These are phyloP conservation scores for Calonectris borealis DNA, from an alignment of 2,113 vertebrate species.

Conservation along the genomic window DNA sequence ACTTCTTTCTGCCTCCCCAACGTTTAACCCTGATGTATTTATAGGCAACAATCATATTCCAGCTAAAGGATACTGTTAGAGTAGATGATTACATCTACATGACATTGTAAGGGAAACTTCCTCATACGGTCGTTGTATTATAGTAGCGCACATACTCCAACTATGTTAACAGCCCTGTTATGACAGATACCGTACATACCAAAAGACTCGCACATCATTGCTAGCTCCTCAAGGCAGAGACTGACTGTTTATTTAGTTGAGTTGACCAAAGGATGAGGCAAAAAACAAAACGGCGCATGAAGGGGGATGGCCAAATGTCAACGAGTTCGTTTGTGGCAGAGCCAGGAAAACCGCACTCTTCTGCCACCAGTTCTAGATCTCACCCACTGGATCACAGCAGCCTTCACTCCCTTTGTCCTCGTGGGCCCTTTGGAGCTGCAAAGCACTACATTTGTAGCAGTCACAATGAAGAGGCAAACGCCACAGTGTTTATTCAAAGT, in stretches of 20 bases:
- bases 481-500: background rate
- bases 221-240: background rate
- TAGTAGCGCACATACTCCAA: background rate
- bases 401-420: background rate
- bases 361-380: background rate
- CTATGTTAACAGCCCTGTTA: background rate
- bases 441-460: background rate
- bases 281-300: background rate
- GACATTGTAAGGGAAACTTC: background rate
- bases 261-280: background rate
- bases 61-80: background rate
- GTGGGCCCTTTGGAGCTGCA: background rate
- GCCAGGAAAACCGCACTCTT: background rate
- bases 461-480: background rate
- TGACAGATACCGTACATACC: background rate
- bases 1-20: background rate
- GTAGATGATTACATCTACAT: background rate
- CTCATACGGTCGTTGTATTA: background rate
- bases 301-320: background rate
- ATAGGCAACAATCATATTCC: background rate
- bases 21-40: background rate
- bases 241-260: rapidly evolving
- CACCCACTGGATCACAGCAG: background rate
- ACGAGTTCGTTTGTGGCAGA: background rate
- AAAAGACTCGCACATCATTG: background rate